These are phyloP conservation scores for Microtus oregoni DNA, from an alignment of 2,113 vertebrate genomes.

Conservation along the genomic window DNA sequence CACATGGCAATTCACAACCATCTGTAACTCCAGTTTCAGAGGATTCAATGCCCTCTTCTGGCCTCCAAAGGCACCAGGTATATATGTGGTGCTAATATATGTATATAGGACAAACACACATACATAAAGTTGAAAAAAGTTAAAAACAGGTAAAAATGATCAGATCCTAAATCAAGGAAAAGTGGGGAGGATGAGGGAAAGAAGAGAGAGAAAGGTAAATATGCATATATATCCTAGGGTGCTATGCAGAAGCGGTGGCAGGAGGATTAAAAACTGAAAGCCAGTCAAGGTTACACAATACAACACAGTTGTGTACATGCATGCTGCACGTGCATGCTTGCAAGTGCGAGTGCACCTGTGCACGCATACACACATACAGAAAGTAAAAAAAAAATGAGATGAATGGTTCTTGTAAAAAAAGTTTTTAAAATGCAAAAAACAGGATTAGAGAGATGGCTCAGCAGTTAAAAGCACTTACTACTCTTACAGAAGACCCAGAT, in stretches of 20 bases:
- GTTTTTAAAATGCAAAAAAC: slow-evolving; percentile 19
- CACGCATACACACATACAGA: not conserved
- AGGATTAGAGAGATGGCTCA: not conserved
- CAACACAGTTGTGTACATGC: not conserved
- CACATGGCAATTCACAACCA: not conserved
- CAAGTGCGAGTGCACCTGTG: not conserved
- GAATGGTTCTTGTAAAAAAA: slow-evolving; percentile 12
- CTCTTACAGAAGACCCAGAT: not conserved
- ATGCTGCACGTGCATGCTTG: not conserved
- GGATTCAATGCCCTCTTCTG: not conserved
- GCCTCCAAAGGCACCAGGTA: not conserved
- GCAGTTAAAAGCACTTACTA: not conserved
- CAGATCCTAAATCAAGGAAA: not conserved
- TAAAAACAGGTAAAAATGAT: not conserved
- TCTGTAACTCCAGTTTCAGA: not conserved
- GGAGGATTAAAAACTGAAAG: not conserved
- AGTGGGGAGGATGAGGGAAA: not conserved
- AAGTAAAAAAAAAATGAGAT: not conserved
- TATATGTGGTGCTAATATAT: not conserved
- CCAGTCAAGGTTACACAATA: not conserved
- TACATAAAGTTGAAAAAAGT: not conserved
- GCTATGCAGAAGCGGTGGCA: not conserved
- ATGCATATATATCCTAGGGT: not conserved
- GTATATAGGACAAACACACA: not conserved
- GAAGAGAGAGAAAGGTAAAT: not conserved